phyloP scores from a whole-genome alignment of 2,113 vertebrate species.

The Vulpes vulpes region DNA sequence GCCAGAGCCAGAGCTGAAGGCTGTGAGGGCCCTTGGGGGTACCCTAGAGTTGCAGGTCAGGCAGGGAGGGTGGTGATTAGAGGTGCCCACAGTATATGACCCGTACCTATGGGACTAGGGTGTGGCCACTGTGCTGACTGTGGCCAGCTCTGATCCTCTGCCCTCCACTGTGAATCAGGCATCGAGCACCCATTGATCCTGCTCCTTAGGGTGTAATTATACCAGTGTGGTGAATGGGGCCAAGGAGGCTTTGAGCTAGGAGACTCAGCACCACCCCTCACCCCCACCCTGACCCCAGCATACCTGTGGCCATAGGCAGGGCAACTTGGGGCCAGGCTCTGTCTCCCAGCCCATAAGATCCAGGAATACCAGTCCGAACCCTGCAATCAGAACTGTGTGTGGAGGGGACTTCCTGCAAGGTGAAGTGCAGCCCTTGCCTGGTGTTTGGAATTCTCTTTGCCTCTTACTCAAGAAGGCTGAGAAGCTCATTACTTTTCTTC shows the following conservation, averaged over 20 bases:
- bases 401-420: neutral
- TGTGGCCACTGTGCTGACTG: neutral
- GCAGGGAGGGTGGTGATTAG: neutral
- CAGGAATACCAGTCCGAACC: neutral
- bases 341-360: neutral
- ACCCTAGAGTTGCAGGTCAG: constrained; percentile 43
- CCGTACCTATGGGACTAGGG: neutral
- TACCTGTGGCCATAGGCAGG: neutral
- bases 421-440: neutral
- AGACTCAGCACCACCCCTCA: neutral
- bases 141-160: constrained; percentile 10
- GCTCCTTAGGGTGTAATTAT: neutral
- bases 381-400: neutral
- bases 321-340: neutral
- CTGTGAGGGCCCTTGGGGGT: constrained; percentile 31
- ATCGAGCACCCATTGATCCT: neutral
- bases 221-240: neutral
- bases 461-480: neutral
- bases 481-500: neutral
- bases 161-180: constrained; percentile 12
- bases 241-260: neutral
- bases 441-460: neutral
- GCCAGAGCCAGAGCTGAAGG: constrained; percentile 64
- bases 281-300: neutral
- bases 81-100: neutral